Conservation (phyloP, 2,888 invertebrate species). For the Eupeodes latifasciatus region DNA sequence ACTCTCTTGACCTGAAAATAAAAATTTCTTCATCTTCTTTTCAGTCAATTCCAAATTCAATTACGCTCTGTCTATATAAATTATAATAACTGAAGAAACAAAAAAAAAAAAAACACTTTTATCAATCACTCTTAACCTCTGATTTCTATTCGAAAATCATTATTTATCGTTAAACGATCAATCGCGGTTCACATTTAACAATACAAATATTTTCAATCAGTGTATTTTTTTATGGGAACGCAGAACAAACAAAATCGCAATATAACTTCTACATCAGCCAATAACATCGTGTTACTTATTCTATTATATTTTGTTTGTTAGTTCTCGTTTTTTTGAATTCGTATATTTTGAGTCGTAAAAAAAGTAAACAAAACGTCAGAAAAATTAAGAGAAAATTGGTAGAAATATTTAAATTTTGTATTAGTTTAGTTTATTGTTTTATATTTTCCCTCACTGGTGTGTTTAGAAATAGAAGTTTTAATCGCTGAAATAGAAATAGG, state of each 20-base stretch:
- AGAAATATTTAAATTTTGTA: constrained; percentile 10
- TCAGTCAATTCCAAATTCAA: constrained; percentile 17
- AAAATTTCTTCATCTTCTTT: not conserved
- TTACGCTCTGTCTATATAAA: constrained; percentile 17
- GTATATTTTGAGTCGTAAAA: constrained; percentile 9
- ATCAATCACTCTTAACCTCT: constrained; percentile 28
- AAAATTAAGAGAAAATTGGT: not conserved
- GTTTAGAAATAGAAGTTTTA: not conserved
- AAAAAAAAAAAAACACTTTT: not conserved
- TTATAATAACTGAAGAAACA: not conserved
- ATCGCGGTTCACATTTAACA: constrained; percentile 21
- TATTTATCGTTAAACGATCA: constrained; percentile 32
- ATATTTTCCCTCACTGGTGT: not conserved
- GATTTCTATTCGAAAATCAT: constrained; percentile 28
- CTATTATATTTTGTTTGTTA: not conserved
- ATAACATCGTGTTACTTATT: constrained; percentile 7
- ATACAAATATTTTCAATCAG: not conserved
- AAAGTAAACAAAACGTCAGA: constrained; percentile 20
- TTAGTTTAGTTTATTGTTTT: not conserved
- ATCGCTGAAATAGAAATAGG: constrained; percentile 4
- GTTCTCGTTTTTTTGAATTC: not conserved
- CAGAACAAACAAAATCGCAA: not conserved
- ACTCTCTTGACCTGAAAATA: no score
- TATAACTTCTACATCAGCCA: not conserved
- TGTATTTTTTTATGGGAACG: not conserved